A percentile compares a stretch with the other conserved stretches of the same genome.
These are phyloP conservation scores for Onychomys leucogaster DNA, from an alignment of 2,797 vertebrate species.

Conservation along the genomic window DNA sequence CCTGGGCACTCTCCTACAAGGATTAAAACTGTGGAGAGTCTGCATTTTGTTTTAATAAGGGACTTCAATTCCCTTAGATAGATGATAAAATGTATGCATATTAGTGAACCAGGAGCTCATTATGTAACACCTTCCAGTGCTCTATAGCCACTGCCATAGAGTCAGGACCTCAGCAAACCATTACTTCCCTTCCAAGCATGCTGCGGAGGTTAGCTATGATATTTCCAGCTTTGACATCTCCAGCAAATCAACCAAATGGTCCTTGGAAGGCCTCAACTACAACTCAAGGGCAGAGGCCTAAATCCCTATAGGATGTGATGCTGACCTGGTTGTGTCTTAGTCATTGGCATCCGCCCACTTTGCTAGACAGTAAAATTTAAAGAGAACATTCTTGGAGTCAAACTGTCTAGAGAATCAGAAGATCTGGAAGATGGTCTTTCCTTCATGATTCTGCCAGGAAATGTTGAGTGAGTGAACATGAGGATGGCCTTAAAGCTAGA, in stretches of 20 bases:
- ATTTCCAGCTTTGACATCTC: no score
- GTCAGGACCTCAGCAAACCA: background rate
- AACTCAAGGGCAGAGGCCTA: background rate
- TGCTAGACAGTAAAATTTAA: background rate
- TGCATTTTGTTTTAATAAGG: conserved; percentile 74
- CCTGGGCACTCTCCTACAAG: background rate
- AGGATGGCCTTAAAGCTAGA: background rate
- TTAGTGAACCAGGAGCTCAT: background rate
- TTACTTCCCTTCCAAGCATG: background rate
- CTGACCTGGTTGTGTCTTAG: background rate
- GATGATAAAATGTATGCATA: conserved; percentile 13
- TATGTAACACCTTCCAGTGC: conserved; percentile 4
- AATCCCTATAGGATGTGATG: background rate
- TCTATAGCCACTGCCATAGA: background rate
- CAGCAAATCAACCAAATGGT: background rate
- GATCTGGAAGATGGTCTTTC: background rate
- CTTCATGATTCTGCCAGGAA: background rate
- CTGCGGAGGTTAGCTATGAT: background rate
- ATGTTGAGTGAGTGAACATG: background rate
- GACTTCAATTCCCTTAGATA: conserved; percentile 47
- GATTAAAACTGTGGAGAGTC: conserved; percentile 45
- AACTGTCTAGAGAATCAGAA: background rate
- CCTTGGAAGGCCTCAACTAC: background rate
- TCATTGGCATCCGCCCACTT: background rate
- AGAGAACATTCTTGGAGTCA: background rate